Percentiles rank a stretch among this genome's conserved stretches.
These are phyloP conservation scores for Arctocebus calabarensis DNA, from an alignment of 2,797 vertebrate genomes.

Conservation along the genomic window DNA sequence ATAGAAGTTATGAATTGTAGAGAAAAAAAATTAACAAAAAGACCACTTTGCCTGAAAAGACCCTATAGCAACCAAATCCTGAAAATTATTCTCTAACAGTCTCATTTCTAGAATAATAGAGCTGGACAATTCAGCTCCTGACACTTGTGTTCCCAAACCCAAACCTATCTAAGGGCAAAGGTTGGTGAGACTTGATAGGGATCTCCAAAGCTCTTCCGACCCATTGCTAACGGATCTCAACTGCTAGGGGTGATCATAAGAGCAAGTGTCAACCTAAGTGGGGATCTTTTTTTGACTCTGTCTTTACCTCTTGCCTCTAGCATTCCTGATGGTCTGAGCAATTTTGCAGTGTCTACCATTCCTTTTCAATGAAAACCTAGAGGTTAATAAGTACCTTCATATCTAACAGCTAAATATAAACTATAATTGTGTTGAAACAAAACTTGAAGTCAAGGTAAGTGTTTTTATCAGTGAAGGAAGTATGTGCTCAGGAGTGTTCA, in stretches of 20 bases:
- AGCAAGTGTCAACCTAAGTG: not conserved
- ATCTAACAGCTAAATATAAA: conserved; percentile 28
- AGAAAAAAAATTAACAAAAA: not conserved
- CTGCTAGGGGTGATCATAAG: not conserved
- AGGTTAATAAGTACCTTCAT: conserved; percentile 52
- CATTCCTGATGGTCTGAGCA: conserved; percentile 10
- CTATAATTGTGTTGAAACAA: conserved; percentile 33
- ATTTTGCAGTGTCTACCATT: conserved; percentile 17
- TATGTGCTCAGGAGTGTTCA: not conserved
- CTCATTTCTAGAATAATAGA: not conserved
- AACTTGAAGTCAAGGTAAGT: not conserved
- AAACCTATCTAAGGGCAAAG: not conserved
- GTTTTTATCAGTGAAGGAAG: not conserved
- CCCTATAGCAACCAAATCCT: not conserved
- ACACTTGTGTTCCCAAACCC: not conserved
- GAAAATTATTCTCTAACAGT: not conserved
- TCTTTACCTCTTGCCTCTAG: not conserved
- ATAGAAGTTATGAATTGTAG: not conserved
- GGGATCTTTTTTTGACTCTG: conserved; percentile 29
- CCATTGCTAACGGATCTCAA: conserved; percentile 18
- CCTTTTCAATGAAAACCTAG: conserved; percentile 56
- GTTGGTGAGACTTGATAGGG: not conserved
- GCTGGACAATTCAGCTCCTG: not conserved
- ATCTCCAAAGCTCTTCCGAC: not conserved
- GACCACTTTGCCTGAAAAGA: not conserved